These are phyloP conservation scores for Prosopocoilus inquinatus DNA, from an alignment of 2,888 invertebrate genomes.

Conservation along the genomic window DNA sequence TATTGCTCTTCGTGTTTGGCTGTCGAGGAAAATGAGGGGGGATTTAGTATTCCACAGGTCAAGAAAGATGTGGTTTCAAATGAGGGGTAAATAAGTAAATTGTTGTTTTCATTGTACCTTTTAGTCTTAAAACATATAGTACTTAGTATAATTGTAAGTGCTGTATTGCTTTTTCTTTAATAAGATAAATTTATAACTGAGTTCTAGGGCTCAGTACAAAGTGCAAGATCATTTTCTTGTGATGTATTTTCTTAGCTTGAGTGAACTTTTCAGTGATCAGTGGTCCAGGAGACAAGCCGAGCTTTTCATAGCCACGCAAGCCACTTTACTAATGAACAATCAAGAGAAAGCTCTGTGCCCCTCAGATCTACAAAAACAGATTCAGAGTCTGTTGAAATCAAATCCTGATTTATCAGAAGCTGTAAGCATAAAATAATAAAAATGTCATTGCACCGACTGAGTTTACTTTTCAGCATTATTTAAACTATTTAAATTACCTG, in stretches of 20 bases:
- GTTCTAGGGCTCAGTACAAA: too few species aligned
- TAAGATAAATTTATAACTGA: too few species aligned
- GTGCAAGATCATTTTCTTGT: too few species aligned
- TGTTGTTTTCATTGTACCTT: too few species aligned
- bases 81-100: too few species aligned
- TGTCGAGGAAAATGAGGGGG: slow-evolving; percentile 42
- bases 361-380: slow-evolving; percentile 70
- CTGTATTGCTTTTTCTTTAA: too few species aligned
- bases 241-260: too few species aligned
- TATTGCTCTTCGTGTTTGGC: slow-evolving; percentile 57
- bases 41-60: slow-evolving; percentile 3
- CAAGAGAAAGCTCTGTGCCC: slow-evolving; percentile 78
- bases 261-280: slow-evolving; percentile 54
- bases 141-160: too few species aligned
- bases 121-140: too few species aligned
- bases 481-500: slow-evolving; percentile 86
- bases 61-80: not conserved
- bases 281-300: slow-evolving; percentile 90
- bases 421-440: slow-evolving; percentile 54
- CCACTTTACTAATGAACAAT: slow-evolving; percentile 76
- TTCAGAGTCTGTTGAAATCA: slow-evolving; percentile 69
- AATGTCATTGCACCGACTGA: slow-evolving; percentile 1
- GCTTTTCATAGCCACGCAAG: slow-evolving; percentile 84
- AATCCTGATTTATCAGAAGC: slow-evolving; percentile 81
- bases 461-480: slow-evolving; percentile 70